phyloP scores from a whole-genome alignment of 2,797 vertebrate genomes.

The Gadopsis bispinosus region DNA sequence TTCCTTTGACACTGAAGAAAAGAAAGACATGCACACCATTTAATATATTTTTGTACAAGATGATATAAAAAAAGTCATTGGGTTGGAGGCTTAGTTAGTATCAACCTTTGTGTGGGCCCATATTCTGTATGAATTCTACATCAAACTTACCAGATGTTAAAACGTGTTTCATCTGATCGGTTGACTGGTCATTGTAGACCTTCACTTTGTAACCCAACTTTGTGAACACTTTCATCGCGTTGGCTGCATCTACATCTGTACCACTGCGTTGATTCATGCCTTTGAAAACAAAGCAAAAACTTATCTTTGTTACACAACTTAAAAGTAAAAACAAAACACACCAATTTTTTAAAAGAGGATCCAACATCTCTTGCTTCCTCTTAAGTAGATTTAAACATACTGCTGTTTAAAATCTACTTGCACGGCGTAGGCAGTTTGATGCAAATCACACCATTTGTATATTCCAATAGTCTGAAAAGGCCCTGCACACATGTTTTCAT shows the following conservation, averaged over 20 bases:
- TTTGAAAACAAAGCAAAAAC: slow-evolving; percentile 43
- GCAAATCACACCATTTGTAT: not conserved
- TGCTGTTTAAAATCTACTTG: too few species aligned
- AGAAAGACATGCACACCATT: not conserved
- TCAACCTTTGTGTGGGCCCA: not conserved
- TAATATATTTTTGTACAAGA: not conserved
- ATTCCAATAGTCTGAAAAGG: not conserved
- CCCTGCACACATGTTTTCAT: not conserved
- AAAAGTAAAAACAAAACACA: not conserved
- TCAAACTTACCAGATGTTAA: slow-evolving; percentile 73
- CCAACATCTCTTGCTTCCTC: not conserved
- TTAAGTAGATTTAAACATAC: not conserved
- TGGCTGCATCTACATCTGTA: slow-evolving; percentile 85
- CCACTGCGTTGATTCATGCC: slow-evolving; percentile 87
- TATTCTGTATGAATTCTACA: not conserved
- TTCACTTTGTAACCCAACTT: slow-evolving; percentile 84
- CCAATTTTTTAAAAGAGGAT: not conserved
- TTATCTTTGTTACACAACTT: too few species aligned
- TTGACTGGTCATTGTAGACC: slow-evolving; percentile 84
- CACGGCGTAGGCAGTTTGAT: not conserved
- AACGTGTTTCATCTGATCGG: slow-evolving; percentile 74
- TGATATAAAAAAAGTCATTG: not conserved
- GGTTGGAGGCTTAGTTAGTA: not conserved
- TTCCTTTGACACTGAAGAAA: slow-evolving; percentile 74
- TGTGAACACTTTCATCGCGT: slow-evolving; percentile 77